Base-by-base conservation (phyloP, 2,113 vertebrate species). In the Lipophrys pholis region DNA sequence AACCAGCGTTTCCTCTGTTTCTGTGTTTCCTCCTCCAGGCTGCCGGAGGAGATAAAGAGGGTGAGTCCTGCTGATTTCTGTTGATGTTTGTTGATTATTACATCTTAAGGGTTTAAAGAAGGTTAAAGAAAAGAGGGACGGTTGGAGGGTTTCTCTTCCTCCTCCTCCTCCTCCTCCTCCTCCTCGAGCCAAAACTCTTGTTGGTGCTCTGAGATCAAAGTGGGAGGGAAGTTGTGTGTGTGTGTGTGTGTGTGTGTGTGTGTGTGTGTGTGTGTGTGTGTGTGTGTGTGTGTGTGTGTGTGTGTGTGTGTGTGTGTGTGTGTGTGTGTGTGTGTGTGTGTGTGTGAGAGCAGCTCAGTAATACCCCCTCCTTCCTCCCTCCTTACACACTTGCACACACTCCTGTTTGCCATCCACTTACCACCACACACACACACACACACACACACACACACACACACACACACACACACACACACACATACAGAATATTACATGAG, bases 21-120 rank as follows among this genome's bases (percentile, higher is more conserved):
- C 71, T 80, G 15, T 45, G 14, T 70, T 39, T 51, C 59, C 57
- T 43, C 54, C 81, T 82, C 0, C 89, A 95, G 94, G 93, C 90
- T 93, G 91, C 80, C 53, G 90, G 85, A 84, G 84, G 69, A 82
- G 84, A 90, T 62, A 90, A 63, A 89, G 84, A 93, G 79, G 93
- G 94, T 95, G 87, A 94, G 91, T 88, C 4, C 49, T 60, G 2
- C 63, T 83, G 6, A 62, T 49, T 36, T 7, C 30, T 40, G 6
- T 39, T 38, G n/a, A 42, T 68, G 14, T 67, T 42, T n/a, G 2
- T 46, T 41, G 14, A 50, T 67, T 11, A 67, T 78, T 8, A 43
- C 3, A 48, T 43, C 3, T 2, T 35, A 50, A 38, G 48, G 39
- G 50, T 38, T 43, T 9, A 53, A n/a, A n/a, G n/a, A n/a, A n/a